phyloP scores from a whole-genome alignment of 2,113 vertebrate genomes.

The Spizaetus ornatus region DNA sequence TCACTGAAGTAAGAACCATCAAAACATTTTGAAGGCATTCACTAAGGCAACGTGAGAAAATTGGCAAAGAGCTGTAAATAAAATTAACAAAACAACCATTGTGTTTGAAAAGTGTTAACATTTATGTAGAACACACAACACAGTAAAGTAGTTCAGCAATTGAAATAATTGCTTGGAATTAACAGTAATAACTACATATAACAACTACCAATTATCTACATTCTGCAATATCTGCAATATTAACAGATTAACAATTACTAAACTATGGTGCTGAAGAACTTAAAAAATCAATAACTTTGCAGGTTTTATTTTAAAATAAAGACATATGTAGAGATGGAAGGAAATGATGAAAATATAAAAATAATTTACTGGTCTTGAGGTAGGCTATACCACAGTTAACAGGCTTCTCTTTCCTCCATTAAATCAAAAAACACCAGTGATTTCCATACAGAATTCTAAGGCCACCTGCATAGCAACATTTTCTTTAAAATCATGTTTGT shows the following conservation, averaged over 20 bases:
- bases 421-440: not conserved
- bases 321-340: not conserved
- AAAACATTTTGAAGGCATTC: not conserved
- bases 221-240: not conserved
- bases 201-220: not conserved
- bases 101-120: not conserved
- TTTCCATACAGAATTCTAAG: not conserved
- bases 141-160: not conserved
- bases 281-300: not conserved
- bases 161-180: not conserved
- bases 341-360: not conserved
- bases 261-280: not conserved
- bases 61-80: not conserved
- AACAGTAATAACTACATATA: not conserved
- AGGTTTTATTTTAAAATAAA: not conserved
- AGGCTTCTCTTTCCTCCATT: not conserved
- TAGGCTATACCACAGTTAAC: not conserved
- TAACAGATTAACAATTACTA: not conserved
- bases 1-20: not conserved
- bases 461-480: not conserved
- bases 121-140: not conserved
- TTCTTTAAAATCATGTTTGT: not conserved
- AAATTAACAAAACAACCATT: not conserved
- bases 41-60: not conserved
- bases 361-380: not conserved